Conservation (phyloP, 2,888 invertebrate species). For the Tetanocera ferruginea region DNA sequence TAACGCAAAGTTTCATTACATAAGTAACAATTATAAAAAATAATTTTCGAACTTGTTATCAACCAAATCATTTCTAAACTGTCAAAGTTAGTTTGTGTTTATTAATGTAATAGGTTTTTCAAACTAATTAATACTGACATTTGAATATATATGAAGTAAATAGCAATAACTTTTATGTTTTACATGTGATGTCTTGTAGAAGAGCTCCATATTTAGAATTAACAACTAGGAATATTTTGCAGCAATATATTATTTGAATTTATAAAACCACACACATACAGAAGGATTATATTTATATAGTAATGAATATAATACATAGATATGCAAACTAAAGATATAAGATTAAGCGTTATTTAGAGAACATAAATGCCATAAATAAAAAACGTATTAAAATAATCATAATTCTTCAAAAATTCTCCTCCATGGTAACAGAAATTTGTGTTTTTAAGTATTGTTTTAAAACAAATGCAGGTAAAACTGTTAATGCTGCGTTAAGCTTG, state of each 20-base stretch:
- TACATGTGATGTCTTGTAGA: too few relatives aligned
- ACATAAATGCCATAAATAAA: background rate
- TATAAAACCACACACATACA: background rate
- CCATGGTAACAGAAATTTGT: slow-evolving; percentile 52
- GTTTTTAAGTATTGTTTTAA: slow-evolving; percentile 60
- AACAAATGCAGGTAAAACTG: slow-evolving; percentile 58
- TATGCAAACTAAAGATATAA: background rate
- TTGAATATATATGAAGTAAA: too few relatives aligned
- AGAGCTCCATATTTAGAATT: too few relatives aligned
- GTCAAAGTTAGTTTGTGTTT: too few relatives aligned
- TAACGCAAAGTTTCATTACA: too few relatives aligned
- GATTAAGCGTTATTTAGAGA: background rate
- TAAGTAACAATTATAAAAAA: too few relatives aligned
- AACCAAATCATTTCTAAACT: too few relatives aligned
- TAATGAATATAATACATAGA: background rate
- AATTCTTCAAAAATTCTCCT: slow-evolving; percentile 49
- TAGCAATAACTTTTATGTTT: too few relatives aligned
- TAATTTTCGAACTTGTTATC: too few relatives aligned
- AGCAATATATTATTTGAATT: background rate
- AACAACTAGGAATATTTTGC: background rate
- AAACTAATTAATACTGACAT: too few relatives aligned
- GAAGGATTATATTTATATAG: background rate
- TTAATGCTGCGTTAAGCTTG: slow-evolving; percentile 51
- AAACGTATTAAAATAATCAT: slow-evolving; percentile 24
- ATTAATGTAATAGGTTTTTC: too few relatives aligned